Base-by-base conservation (phyloP, 1,140 invertebrate species). In the Eulimnadia texana region DNA sequence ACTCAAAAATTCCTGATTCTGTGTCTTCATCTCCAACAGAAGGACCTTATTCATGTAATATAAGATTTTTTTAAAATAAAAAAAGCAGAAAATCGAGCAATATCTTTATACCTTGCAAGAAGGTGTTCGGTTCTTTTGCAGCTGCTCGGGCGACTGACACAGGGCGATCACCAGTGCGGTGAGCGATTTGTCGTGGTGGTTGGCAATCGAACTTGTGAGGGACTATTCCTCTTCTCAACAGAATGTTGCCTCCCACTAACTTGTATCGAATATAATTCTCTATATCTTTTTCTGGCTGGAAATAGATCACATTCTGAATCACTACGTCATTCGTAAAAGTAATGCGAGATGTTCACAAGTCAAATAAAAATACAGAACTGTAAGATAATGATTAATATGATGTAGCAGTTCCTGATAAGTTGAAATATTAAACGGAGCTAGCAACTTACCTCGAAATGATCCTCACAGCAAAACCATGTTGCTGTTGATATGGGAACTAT, bases 201-300 rank as follows among this genome's bases (percentile, higher is more conserved):
- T 63, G 62, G 57, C 62, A 63, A n/a, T 29, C 58, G 62, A 63
- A 63, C 28, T 63, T 61, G 58, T 42, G 57, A 2, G 62, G 62
- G 3, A 62, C 59, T 29, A 63, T 49, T 47, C 58, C 62, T 62
- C 62, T 58, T 27, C 33, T 63, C 10, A 63, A 47, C 1, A n/a
- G 2, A 25, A 61, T n/a, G 13, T 51, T 61, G 29, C 28, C 58
- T 2, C 58, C 62, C 27, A 63, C 24, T 24, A 63, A 16, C 22
- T 63, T 63, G 52, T 61, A 19, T 10, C 42, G 28, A 3, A 62
- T 16, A 29, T 52, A 63, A 51, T 63, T 63, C 19, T 25, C 59
- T 27, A 52, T 47, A 47, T 63, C 62, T 1, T 63, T 42, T 10
- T 63, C 62, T 3, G 62, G 11, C 62, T 63, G 27, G 16, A 62